Evolutionary conservation across 2,797 vertebrate genomes (phyloP).

Genomic region (Megalops cyprinoides): DNA sequence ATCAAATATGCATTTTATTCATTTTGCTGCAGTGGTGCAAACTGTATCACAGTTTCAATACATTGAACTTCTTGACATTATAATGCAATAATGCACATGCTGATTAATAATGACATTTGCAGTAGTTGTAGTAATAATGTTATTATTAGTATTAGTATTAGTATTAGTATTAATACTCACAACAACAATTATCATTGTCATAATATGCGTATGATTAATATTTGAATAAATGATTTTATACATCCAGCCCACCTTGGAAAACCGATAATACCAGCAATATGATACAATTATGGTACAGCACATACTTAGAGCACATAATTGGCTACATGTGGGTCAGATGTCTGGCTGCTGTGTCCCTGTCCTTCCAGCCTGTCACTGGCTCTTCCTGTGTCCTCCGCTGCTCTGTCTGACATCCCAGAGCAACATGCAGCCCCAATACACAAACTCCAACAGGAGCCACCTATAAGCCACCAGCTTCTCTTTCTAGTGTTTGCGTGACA

Average conservation of each 20-base stretch:
- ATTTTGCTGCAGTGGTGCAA: too few relatives aligned
- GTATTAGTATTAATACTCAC: too few relatives aligned
- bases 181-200: too few relatives aligned
- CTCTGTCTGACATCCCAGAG: constrained; percentile 80
- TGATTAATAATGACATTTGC: too few relatives aligned
- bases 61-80: too few relatives aligned
- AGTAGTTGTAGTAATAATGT: too few relatives aligned
- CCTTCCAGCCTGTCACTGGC: constrained; percentile 70
- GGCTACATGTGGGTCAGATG: constrained; percentile 44
- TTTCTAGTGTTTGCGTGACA: constrained; percentile 87
- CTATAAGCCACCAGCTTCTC: constrained; percentile 71
- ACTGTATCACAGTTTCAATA: too few relatives aligned
- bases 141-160: too few relatives aligned
- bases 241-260: neutral
- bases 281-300: constrained; percentile 32
- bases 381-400: constrained; percentile 76
- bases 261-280: constrained; percentile 41
- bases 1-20: too few relatives aligned
- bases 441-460: constrained; percentile 71
- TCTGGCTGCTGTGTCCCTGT: constrained; percentile 39
- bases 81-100: too few relatives aligned
- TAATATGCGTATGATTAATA: too few relatives aligned
- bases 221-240: too few relatives aligned
- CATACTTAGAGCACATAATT: constrained; percentile 39
- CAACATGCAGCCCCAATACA: constrained; percentile 82